Evolutionary conservation across 2,113 vertebrate genomes (phyloP), one percentile per base, ranked within the genome.

Genomic region (Saccopteryx bilineata): DNA sequence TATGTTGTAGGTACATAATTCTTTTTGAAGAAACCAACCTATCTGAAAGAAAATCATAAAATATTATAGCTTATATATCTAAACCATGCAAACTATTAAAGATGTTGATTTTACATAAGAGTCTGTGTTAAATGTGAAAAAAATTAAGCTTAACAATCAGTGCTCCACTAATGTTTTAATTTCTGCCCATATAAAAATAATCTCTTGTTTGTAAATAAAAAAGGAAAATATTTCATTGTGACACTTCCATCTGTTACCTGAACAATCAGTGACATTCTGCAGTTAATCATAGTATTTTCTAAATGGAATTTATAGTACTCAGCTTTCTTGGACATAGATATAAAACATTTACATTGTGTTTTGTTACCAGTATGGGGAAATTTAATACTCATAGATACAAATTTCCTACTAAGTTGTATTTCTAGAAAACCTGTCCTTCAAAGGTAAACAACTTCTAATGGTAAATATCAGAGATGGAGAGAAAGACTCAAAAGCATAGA

Each of bases 201-300:
- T 95, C 98, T 96, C 98, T 98, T 98, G 97, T 98, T 98, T 98
- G 98, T 98, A 98, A 98, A 98, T 97, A 98, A 97, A 98, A 98
- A 97, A 96, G 84, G 61, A 93, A 97, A 96, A 97, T 98, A 97
- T 98, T 98, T 98, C 97, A 98, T 78, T 97, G 96, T 98, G 98
- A 96, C 98, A 98, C 96, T 97, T 97, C 97, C 96, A 98, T 98
- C 97, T 98, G 96, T 98, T 98, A 98, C 93, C 90, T 85, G 90
- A 98, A 98, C 97, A 98, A 97, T 98, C 97, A 97, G 81, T 94
- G 96, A 98, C 87, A 92, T 92, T 95, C 89, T 96, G 93, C 92
- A 97, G 97, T 98, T 98, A 98, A 98, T 98, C 98, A 98, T 95
- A 96, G 93, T 90, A 61, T 97, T 98, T 97, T 98, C 97, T 98